phyloP scores from a whole-genome alignment of 2,888 invertebrate species.

The Mythimna loreyi region DNA sequence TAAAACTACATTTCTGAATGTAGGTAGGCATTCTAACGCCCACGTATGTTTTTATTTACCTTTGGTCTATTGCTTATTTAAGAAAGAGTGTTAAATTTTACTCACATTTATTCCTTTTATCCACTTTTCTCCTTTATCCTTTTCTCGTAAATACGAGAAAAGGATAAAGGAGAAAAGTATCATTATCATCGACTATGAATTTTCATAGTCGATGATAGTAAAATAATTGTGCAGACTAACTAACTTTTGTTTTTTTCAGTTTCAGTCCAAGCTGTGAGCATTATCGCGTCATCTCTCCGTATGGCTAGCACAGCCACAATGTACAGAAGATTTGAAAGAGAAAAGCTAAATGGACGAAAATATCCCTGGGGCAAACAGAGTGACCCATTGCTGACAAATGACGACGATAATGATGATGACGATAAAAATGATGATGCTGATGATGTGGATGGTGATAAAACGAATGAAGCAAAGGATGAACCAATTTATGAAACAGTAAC shows the following conservation, averaged over 20 bases:
- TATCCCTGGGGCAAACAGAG: conserved; percentile 92
- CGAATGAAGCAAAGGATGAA: conserved; percentile 65
- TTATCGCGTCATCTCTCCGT: conserved; percentile 92
- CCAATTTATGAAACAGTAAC: conserved; percentile 76
- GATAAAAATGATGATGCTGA: conserved; percentile 58
- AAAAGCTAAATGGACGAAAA: conserved; percentile 93
- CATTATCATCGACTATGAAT: too few species aligned
- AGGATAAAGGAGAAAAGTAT: too few species aligned
- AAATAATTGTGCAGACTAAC: not conserved
- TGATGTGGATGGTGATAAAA: conserved; percentile 56
- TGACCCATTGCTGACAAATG: conserved; percentile 65
- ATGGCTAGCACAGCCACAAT: conserved; percentile 93
- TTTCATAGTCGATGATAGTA: not conserved
- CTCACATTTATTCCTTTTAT: not conserved
- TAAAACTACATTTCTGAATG: not conserved
- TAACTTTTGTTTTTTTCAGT: conserved; percentile 82
- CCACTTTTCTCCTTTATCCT: conserved; percentile 5
- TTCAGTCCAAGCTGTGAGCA: conserved; percentile 92
- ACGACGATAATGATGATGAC: conserved; percentile 72
- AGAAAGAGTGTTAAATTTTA: conserved; percentile 1
- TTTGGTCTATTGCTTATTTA: not conserved
- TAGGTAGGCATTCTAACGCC: not conserved
- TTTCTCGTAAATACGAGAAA: not conserved
- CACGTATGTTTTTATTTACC: not conserved
- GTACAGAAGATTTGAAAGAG: conserved; percentile 95